Evolutionary conservation across 2,113 vertebrate species (phyloP).

Genomic region (Gasterosteus aculeatus): DNA sequence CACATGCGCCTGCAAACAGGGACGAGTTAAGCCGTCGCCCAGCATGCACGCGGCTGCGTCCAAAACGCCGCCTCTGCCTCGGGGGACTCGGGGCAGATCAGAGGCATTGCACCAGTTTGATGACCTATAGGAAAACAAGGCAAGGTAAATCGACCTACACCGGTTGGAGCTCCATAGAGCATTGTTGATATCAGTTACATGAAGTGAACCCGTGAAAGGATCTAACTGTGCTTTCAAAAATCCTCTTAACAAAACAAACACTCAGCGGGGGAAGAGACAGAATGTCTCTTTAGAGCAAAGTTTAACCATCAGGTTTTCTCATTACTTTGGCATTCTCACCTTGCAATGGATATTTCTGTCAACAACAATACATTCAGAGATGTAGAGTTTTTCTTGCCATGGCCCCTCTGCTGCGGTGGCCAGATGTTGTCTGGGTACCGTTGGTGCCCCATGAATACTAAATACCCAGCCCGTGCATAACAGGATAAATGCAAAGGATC

Average conservation of each 20-base stretch:
- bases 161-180: background rate
- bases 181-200: conserved; percentile 63
- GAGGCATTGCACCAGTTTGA: conserved; percentile 35
- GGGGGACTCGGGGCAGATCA: conserved; percentile 25
- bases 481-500: conserved; percentile 12
- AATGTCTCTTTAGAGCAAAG: conserved; percentile 9
- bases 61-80: conserved; percentile 8
- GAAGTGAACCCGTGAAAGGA: conserved; percentile 5
- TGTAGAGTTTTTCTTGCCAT: conserved; percentile 5
- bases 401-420: conserved; percentile 24
- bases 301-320: conserved; percentile 25
- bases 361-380: conserved; percentile 16
- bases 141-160: conserved; percentile 44
- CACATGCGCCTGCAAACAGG: conserved; percentile 13
- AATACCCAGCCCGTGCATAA: conserved; percentile 31
- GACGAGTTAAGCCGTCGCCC: conserved; percentile 21
- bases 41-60: conserved; percentile 6
- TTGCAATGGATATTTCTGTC: conserved; percentile 26
- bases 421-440: conserved; percentile 34
- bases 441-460: conserved; percentile 51
- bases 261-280: background rate
- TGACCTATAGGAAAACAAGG: conserved; percentile 12
- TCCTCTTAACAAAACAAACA: conserved; percentile 16
- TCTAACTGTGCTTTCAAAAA: background rate
- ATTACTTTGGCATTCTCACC: conserved; percentile 30